Evolutionary conservation across 2,888 invertebrate genomes (phyloP).

Genomic region (Sturmia bella): DNA sequence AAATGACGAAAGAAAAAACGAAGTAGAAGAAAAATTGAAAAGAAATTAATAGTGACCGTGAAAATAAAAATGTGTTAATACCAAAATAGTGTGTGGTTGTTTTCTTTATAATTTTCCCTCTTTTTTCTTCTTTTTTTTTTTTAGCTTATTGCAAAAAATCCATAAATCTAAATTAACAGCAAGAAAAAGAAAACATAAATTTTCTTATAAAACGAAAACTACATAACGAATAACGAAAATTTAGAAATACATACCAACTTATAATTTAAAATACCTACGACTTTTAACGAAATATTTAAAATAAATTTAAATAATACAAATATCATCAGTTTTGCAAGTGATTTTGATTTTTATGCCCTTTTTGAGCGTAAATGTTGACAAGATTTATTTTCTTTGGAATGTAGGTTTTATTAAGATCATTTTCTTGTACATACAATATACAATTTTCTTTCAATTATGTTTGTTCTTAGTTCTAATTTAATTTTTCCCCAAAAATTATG

Average conservation of each 20-base stretch:
- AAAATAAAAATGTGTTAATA: conserved; percentile 47
- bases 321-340: conserved; percentile 37
- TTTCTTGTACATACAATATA: conserved; percentile 10
- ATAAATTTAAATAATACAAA: conserved; percentile 22
- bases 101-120: conserved; percentile 19
- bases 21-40: conserved; percentile 28
- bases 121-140: conserved; percentile 23
- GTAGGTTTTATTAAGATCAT: conserved; percentile 26
- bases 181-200: conserved; percentile 26
- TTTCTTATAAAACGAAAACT: conserved; percentile 39
- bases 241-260: conserved; percentile 42
- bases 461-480: conserved; percentile 38
- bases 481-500: conserved; percentile 57
- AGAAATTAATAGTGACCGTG: conserved; percentile 59
- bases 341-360: conserved; percentile 17
- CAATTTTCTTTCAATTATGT: conserved; percentile 4
- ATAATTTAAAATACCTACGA: conserved; percentile 54
- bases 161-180: conserved; percentile 51
- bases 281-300: conserved; percentile 48
- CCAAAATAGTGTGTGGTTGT: conserved; percentile 31
- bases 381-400: conserved; percentile 54
- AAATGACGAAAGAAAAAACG: conserved; percentile 40
- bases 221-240: conserved; percentile 46
- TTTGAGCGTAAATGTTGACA: conserved; percentile 33
- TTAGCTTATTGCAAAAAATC: conserved; percentile 64